Conservation (phyloP, 2,797 vertebrate genomes). For the Argyrosomus regius region DNA sequence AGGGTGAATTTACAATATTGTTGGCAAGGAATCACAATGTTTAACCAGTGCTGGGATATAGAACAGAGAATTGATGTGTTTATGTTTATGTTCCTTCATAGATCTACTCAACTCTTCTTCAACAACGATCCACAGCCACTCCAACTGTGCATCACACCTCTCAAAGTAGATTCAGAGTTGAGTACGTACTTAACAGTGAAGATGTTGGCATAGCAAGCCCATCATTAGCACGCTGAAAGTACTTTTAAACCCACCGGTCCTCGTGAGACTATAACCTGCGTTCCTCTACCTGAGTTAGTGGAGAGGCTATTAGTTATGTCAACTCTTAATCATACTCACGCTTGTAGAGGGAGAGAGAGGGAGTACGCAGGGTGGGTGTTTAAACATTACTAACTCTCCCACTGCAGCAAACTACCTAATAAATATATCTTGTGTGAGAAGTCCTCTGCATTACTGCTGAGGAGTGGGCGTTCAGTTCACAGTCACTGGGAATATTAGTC, state of each 20-base stretch:
- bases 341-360: constrained; percentile 35
- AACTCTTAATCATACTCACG: constrained; percentile 74
- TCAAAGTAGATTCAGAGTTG: constrained; percentile 40
- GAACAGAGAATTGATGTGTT: not conserved
- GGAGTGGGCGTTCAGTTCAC: constrained; percentile 65
- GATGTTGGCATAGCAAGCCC: constrained; percentile 55
- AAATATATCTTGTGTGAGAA: too few species aligned
- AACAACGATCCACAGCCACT: constrained; percentile 42
- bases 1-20: not conserved
- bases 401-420: too few species aligned
- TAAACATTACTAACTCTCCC: too few species aligned
- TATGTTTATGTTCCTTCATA: constrained; percentile 7
- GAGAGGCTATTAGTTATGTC: constrained; percentile 82
- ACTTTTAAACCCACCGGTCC: constrained; percentile 64
- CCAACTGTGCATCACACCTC: constrained; percentile 37
- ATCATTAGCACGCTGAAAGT: constrained; percentile 65
- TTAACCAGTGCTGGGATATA: not conserved
- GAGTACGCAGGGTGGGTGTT: constrained; percentile 46
- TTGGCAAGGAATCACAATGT: not conserved
- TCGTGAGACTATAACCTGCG: constrained; percentile 58
- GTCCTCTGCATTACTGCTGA: too few species aligned
- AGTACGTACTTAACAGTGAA: constrained; percentile 51
- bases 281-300: constrained; percentile 66
- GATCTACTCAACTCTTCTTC: constrained; percentile 35
- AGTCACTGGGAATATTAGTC: constrained; percentile 74